These are phyloP conservation scores for Gymnodraco acuticeps DNA, from an alignment of 2,797 vertebrate genomes.

Conservation along the genomic window DNA sequence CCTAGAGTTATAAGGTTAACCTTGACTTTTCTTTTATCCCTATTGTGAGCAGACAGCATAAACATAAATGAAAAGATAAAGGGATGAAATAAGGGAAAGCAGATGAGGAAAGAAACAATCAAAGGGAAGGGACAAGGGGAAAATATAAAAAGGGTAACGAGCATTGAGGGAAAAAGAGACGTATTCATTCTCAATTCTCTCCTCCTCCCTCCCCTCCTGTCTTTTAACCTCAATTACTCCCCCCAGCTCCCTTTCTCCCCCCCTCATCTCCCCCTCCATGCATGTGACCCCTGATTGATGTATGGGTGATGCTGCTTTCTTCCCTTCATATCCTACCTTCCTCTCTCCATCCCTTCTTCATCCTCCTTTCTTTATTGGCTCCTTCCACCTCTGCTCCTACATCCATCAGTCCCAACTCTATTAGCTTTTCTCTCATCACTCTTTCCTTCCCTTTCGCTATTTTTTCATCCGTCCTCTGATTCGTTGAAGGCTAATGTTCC, in stretches of 20 bases:
- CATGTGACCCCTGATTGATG: slow-evolving; percentile 24
- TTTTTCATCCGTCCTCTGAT: slow-evolving; percentile 15
- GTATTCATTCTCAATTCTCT: slow-evolving; percentile 22
- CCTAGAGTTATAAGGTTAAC: background rate
- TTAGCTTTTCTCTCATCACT: background rate
- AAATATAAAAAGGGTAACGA: slow-evolving; percentile 28
- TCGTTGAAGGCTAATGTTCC: slow-evolving; percentile 30
- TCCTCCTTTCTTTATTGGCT: slow-evolving; percentile 6
- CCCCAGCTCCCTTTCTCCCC: slow-evolving; percentile 4
- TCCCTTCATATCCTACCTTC: background rate
- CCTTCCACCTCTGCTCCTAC: background rate
- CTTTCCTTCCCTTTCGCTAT: background rate
- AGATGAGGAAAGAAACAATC: background rate
- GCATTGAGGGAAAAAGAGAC: slow-evolving; percentile 13
- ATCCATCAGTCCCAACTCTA: slow-evolving; percentile 15
- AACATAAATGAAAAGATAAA: background rate
- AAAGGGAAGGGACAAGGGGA: no score
- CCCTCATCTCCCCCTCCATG: slow-evolving; percentile 1
- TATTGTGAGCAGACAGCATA: slow-evolving; percentile 5
- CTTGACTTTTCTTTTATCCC: slow-evolving; percentile 1
- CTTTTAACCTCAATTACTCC: slow-evolving; percentile 20
- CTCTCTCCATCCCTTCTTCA: background rate
- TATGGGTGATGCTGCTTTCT: slow-evolving; percentile 38
- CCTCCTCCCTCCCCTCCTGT: slow-evolving; percentile 15
- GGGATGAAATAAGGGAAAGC: background rate